phyloP scores from a whole-genome alignment of 2,888 invertebrate species.

The Sminthurides aquaticus region DNA sequence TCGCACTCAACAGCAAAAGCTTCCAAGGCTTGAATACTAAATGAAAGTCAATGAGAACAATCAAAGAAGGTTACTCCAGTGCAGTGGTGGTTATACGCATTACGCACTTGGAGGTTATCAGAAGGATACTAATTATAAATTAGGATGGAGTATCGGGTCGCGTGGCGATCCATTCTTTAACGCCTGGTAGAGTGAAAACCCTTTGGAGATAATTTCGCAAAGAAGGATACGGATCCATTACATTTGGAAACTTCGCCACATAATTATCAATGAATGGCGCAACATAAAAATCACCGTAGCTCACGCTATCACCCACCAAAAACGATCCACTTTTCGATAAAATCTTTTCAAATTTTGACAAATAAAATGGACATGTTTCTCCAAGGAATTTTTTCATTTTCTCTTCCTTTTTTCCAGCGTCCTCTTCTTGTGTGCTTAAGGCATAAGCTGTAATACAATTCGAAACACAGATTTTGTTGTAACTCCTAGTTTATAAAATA shows the following conservation, averaged over 20 bases:
- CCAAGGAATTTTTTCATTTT: background rate
- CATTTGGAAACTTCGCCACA: background rate
- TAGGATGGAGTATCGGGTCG: background rate
- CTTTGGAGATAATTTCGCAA: background rate
- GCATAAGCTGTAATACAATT: background rate
- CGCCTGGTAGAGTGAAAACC: background rate
- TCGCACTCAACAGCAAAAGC: too few species aligned
- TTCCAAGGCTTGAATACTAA: too few species aligned
- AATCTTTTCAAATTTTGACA: background rate
- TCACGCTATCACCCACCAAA: background rate
- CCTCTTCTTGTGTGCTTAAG: background rate
- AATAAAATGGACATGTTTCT: slow-evolving; percentile 1
- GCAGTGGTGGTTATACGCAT: too few species aligned
- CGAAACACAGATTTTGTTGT: too few species aligned
- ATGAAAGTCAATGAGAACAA: too few species aligned
- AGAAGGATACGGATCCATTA: background rate
- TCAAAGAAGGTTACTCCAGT: too few species aligned
- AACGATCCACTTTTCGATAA: background rate
- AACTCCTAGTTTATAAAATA: too few species aligned
- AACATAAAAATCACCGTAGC: slow-evolving; percentile 1
- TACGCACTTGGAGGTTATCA: too few species aligned
- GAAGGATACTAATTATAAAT: too few species aligned
- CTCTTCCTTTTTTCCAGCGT: background rate
- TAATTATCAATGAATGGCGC: background rate
- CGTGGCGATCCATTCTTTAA: slow-evolving; percentile 4